phyloP scores from a whole-genome alignment of 1,140 invertebrate species.

The Saccostrea echinata region DNA sequence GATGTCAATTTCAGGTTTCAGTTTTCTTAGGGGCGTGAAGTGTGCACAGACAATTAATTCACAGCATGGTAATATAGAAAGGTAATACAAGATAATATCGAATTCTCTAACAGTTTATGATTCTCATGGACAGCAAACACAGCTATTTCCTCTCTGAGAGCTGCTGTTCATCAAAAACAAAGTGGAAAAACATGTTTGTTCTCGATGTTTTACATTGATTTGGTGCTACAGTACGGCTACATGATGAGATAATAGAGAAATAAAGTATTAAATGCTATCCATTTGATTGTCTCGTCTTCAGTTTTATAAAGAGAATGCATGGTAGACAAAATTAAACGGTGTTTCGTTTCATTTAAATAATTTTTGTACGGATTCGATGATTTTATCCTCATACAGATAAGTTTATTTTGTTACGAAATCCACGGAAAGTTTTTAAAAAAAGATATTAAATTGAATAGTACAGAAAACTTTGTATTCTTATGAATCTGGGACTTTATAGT shows the following conservation, averaged over 20 bases:
- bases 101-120: slow-evolving; percentile 16
- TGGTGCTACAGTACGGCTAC: background rate
- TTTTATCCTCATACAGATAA: too few relatives aligned
- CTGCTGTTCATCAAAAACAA: background rate
- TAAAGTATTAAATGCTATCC: background rate
- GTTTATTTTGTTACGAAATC: too few relatives aligned
- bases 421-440: too few relatives aligned
- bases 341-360: background rate
- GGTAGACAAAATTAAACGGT: background rate
- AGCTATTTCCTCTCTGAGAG: background rate
- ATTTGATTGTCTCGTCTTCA: background rate
- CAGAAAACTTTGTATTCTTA: too few relatives aligned
- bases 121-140: slow-evolving; percentile 22
- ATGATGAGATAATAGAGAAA: background rate
- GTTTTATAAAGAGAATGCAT: background rate
- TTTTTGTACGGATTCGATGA: too few relatives aligned
- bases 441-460: too few relatives aligned
- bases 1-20: slow-evolving; percentile 22
- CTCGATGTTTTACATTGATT: slow-evolving; percentile 18
- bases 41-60: slow-evolving; percentile 27
- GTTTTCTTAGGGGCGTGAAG: slow-evolving; percentile 4
- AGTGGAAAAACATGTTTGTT: slow-evolving; percentile 21
- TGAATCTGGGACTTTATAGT: too few relatives aligned
- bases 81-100: background rate
- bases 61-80: slow-evolving; percentile 17